Base-by-base conservation (phyloP, 2,113 vertebrate genomes). In the Ailurus styani region DNA sequence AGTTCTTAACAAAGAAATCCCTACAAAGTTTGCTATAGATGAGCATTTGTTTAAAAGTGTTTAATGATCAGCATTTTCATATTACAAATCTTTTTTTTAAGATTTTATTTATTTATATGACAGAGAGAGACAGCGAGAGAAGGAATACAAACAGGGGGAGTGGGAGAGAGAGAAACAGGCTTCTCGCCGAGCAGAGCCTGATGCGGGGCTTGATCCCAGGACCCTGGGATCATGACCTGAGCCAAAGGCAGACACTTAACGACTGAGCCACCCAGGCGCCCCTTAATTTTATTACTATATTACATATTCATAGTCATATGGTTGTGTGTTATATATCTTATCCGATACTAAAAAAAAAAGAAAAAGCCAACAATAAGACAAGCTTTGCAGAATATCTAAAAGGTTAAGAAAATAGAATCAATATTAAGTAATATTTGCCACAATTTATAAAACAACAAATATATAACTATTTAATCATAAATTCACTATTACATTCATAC, bases 381-480 rank as follows among this genome's bases (percentile, higher is more conserved):
- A 78, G 10, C 7, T 7, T 25, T 92, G 3, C 13, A 70, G 18
- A 93, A 55, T 64, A 94, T 60, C 21, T 21, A 90, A 25, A 94
- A 90, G 9, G 25, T 78, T 54, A 91, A 96, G 52, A 95, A 90
- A 94, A 90, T 2, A 52, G 14, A 78, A 88, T 87, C 25, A 78
- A 60, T 40, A 81, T 90, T 64, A 87, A 84, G 3, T 83, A 64
- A 50, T 85, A 88, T 73, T 93, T 95, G 37, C 14, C 34, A 95
- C 7, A 90, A 96, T 83, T 88, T 75, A 83, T 55, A 77, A 97
- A 92, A 78, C 13, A 95, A 21, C 64, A 91, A 77, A 73, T 4
- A 73, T 40, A 64, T 60, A 97, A 57, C 23, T 31, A 88, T 60
- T 91, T 75, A 81, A 42, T 85, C 29, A 95, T 84, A 95, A 94